Conservation (phyloP, 2,888 invertebrate genomes). For the Epinotia ramella region DNA sequence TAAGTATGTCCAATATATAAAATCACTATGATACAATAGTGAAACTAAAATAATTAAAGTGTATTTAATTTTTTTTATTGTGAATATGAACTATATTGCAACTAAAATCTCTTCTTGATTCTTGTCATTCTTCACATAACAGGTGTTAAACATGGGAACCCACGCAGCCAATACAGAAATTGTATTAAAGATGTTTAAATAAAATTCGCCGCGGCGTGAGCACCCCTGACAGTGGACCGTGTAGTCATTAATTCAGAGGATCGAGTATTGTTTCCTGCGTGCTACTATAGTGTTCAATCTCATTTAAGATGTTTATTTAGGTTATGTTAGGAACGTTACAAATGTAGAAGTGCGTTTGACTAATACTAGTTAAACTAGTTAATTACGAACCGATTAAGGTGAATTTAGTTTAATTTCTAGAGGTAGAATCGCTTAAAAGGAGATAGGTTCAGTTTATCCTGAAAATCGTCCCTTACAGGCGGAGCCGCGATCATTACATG, state of each 20-base stretch:
- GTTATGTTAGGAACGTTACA: no score
- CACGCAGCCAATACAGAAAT: conserved; percentile 37
- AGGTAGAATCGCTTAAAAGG: no score
- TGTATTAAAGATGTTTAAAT: conserved; percentile 34
- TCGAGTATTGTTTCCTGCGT: conserved; percentile 84
- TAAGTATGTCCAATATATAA: neutral
- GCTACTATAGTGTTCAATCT: conserved; percentile 54
- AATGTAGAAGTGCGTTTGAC: neutral
- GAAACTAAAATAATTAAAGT: neutral
- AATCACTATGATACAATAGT: neutral
- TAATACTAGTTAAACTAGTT: no score
- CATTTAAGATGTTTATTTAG: neutral
- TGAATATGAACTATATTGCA: neutral
- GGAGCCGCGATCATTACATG: no score
- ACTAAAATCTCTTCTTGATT: neutral
- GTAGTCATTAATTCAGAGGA: conserved; percentile 80
- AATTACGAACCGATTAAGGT: no score
- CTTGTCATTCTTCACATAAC: neutral
- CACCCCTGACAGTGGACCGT: conserved; percentile 63
- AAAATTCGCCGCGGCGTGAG: conserved; percentile 48
- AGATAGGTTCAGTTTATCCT: no score
- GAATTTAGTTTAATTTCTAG: no score
- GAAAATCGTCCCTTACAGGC: no score
- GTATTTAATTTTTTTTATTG: neutral
- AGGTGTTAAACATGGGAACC: neutral